Percentiles rank a stretch among this genome's conserved stretches.
Conservation (phyloP, 2,113 vertebrate genomes). For the Spea bombifrons region DNA sequence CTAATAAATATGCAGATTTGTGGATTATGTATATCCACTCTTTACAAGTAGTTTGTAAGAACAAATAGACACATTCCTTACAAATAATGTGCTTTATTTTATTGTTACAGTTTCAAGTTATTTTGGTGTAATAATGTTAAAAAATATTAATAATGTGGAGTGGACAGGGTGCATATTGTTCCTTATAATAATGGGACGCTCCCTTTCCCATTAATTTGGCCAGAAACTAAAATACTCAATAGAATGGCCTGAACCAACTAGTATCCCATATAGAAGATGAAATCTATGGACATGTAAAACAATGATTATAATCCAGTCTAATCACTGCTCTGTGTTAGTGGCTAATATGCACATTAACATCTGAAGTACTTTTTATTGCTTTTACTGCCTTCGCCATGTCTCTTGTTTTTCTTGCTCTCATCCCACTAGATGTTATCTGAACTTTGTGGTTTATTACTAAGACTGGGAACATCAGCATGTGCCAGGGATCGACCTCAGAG, state of each 20-base stretch:
- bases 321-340: constrained; percentile 16
- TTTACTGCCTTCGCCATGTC: constrained; percentile 52
- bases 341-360: constrained; percentile 49
- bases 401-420: constrained; percentile 53
- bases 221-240: no score
- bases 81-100: background rate
- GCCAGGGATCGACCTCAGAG: background rate
- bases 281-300: no score
- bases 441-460: constrained; percentile 12
- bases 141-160: background rate
- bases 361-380: constrained; percentile 52
- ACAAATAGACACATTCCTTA: background rate
- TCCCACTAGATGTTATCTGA: constrained; percentile 47
- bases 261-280: no score
- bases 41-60: no score
- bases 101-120: background rate
- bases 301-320: no score
- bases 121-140: background rate
- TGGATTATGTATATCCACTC: no score
- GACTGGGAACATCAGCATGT: background rate
- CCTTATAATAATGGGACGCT: no score
- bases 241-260: no score
- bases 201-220: no score
- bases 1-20: no score
- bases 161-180: no score